Conservation (phyloP, 2,797 vertebrate species). For the Meda fulgida region DNA sequence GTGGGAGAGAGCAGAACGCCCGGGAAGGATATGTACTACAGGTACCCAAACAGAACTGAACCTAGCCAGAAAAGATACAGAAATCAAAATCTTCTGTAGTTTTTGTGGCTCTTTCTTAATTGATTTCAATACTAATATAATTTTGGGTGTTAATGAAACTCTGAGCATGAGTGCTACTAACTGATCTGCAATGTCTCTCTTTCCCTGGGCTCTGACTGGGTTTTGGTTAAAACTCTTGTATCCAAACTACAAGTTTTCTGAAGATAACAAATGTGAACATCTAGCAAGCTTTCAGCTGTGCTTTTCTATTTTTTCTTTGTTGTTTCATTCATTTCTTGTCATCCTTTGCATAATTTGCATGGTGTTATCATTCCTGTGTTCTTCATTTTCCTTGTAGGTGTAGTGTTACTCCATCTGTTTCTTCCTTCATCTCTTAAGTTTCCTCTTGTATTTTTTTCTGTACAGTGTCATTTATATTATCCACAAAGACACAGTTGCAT, state of each 20-base stretch:
- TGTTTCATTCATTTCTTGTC: conserved; percentile 77
- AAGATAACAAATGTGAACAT: conserved; percentile 61
- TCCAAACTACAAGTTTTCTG: conserved; percentile 46
- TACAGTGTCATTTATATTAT: conserved; percentile 2
- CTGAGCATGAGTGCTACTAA: conserved; percentile 84
- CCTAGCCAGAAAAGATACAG: conserved; percentile 8
- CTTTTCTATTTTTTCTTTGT: conserved; percentile 72
- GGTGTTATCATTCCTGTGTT: not conserved
- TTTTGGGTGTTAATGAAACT: conserved; percentile 68
- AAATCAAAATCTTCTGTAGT: conserved; percentile 20
- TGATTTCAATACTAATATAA: conserved; percentile 66
- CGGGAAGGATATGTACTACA: conserved; percentile 95
- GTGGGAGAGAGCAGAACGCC: conserved; percentile 90
- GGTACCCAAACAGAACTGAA: conserved; percentile 73
- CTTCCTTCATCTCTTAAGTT: not conserved
- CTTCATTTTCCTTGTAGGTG: not conserved
- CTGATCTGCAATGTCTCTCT: conserved; percentile 90
- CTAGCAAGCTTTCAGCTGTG: conserved; percentile 79
- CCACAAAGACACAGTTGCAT: conserved; percentile 3
- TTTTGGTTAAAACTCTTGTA: conserved; percentile 62
- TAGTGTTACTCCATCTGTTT: not conserved
- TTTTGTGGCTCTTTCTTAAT: conserved; percentile 39
- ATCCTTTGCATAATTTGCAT: conserved; percentile 56
- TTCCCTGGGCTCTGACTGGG: conserved; percentile 85
- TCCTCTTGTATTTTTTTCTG: conserved; percentile 12